Evolutionary conservation across 2,888 invertebrate genomes (phyloP), one percentile per base, ranked within the genome.

Genomic region (Eupithecia vulgata): DNA sequence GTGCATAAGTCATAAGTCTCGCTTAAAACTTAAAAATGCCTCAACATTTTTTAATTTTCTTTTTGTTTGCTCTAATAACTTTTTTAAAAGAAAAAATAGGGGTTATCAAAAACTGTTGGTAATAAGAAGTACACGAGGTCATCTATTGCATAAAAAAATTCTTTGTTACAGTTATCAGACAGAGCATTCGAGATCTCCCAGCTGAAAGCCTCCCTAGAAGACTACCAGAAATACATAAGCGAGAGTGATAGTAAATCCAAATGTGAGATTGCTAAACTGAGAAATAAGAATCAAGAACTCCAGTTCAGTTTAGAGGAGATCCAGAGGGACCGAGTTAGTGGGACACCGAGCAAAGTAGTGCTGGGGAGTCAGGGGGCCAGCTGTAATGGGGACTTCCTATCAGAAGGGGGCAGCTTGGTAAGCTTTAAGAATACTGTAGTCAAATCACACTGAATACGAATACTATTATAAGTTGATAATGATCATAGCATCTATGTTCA

Each of bases 171-270:
- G 96, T 95, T 97, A 87, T 96, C 96, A 82, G 97, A 97, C 85
- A 97, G 96, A 88, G 96, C 96, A 75, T 95, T 96, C 73, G 97
- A 97, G 90, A 92, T 97, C 74, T 95, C 96, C 76, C 95, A 96
- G 80, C 93, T 96, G 73, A 95, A 94, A 77, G 96, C 97, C 30
- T 95, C 96, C 72, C 91, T 97, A 78, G 95, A 95, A 66, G 95
- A 96, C 82, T 94, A 97, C 76, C 97, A 97, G 85, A 95, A 95
- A 79, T 96, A 96, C 82, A 85, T 97, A 64, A 95, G 95, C 65
- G 95, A 96, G 79, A 94, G 95, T 77, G 95, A 96, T 80, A 95
- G 92, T 78, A 95, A 95, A 85, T 95, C 95, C 86, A 95, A 94
- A 81, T 95, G 95, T 81, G 95, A 95, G 81, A 88, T 95, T 77